These are phyloP conservation scores for Dasyprocta punctata DNA, from an alignment of 2,113 vertebrate genomes.

Conservation along the genomic window DNA sequence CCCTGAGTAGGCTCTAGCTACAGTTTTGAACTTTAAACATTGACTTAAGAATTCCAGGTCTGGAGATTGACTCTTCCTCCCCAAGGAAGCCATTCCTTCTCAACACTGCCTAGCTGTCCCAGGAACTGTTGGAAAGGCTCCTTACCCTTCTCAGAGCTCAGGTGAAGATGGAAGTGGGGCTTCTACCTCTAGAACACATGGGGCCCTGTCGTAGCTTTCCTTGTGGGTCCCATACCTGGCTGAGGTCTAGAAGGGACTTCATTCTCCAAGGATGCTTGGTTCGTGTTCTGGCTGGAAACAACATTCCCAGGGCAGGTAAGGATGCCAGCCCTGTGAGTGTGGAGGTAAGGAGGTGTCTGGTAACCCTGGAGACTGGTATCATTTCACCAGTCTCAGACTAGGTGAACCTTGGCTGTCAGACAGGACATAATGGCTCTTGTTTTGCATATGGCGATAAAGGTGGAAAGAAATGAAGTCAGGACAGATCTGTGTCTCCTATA, in stretches of 20 bases:
- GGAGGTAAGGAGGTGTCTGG: constrained; percentile 44
- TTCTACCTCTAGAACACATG: neutral
- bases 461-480: constrained; percentile 64
- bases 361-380: constrained; percentile 32
- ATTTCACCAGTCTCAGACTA: constrained; percentile 64
- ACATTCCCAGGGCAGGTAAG: neutral
- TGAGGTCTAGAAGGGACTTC: neutral
- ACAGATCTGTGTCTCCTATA: constrained; percentile 70
- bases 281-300: neutral
- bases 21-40: neutral
- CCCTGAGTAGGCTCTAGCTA: neutral
- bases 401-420: constrained; percentile 62
- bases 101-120: neutral
- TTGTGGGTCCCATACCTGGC: too few species aligned
- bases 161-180: neutral
- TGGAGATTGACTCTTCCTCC: neutral
- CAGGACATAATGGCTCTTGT: constrained; percentile 66
- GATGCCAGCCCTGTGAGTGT: neutral
- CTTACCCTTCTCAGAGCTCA: neutral
- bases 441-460: constrained; percentile 65
- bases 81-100: neutral
- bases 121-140: fast-evolving
- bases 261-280: neutral
- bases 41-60: neutral
- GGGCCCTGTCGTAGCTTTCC: neutral